Evolutionary conservation across 2,113 vertebrate species (phyloP), one percentile per base, ranked within the genome.

Genomic region (Aphyosemion australe): DNA sequence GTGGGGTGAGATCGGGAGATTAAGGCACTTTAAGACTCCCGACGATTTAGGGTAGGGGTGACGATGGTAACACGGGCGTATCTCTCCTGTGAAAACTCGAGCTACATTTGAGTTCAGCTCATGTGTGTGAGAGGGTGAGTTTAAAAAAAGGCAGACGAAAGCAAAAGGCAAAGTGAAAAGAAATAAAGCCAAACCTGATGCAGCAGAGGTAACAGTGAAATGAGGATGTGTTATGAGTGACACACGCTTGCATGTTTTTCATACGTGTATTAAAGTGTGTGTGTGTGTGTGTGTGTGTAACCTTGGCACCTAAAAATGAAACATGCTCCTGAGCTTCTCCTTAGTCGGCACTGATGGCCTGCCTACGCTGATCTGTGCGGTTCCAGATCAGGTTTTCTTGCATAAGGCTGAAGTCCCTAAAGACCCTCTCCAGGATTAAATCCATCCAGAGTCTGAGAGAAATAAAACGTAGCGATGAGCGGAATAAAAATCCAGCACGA

Each of bases 1-100:
- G 26, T 32, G 66, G 12, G 41, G 56, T 21, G 32, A 34, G 16
- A 74, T 86, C 75, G 77, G 85, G 85, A 88, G 88, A 82, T 89
- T 94, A 94, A 96, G 96, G 95, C 95, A 95, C 96, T 95, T 93
- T 79, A 88, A 84, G 93, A 92, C 91, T 92, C 92, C 88, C 87
- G 83, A 86, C 61, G 68, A 55, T n/a, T 19, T 57, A 61, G 53
- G 57, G 45, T 16, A 1, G 73, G 87, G 73, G 86, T 78, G 88
- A 90, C 60, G 55, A 68, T 47, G 82, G 84, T 85, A 82, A 87
- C 83, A 26, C 5, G 26, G 88, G 75, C 60, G 41, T 55, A 61
- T 72, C 52, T 69, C 42, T 59, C 32, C 55, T 50, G 50, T 65
- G 43, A 68, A 67, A 49, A 53, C 60, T 54, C 45, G 76, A 82